Evolutionary conservation across 2,113 vertebrate species (phyloP).

Genomic region (Polyodon spathula): DNA sequence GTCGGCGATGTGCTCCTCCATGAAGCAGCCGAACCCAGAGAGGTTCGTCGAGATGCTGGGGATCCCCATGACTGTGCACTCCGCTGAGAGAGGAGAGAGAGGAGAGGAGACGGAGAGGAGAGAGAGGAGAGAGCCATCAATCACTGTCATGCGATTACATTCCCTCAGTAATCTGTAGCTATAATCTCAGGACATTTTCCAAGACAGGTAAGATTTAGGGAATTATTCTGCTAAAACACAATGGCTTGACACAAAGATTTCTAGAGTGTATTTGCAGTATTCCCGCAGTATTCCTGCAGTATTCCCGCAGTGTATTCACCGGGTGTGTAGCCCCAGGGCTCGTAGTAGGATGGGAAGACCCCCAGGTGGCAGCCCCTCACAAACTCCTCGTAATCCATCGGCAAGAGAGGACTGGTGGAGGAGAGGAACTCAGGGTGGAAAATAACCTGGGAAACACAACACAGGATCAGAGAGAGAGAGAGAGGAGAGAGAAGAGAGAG

Average conservation of each 20-base stretch:
- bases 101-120: neutral
- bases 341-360: slow-evolving; percentile 87
- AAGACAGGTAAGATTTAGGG: no score
- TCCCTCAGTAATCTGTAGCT: no score
- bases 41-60: slow-evolving; percentile 86
- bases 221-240: no score
- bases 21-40: slow-evolving; percentile 87
- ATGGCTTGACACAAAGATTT: no score
- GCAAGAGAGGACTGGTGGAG: slow-evolving; percentile 81
- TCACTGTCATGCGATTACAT: no score
- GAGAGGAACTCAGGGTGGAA: slow-evolving; percentile 90
- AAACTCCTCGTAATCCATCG: slow-evolving; percentile 88
- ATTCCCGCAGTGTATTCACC: slow-evolving; percentile 44
- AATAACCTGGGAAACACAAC: slow-evolving; percentile 78
- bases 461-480: no score
- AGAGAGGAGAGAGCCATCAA: no score
- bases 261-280: no score
- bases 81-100: slow-evolving; percentile 48
- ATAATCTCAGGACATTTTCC: no score
- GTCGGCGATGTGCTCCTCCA: slow-evolving; percentile 88
- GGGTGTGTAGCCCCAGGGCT: slow-evolving; percentile 89
- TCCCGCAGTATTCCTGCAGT: no score
- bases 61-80: slow-evolving; percentile 90
- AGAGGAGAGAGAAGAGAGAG: neutral
- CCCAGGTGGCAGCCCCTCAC: slow-evolving; percentile 85